A percentile compares a stretch with the other conserved stretches of the same genome.
Conservation (phyloP, 2,797 vertebrate genomes). For the Anguilla marmorata region DNA sequence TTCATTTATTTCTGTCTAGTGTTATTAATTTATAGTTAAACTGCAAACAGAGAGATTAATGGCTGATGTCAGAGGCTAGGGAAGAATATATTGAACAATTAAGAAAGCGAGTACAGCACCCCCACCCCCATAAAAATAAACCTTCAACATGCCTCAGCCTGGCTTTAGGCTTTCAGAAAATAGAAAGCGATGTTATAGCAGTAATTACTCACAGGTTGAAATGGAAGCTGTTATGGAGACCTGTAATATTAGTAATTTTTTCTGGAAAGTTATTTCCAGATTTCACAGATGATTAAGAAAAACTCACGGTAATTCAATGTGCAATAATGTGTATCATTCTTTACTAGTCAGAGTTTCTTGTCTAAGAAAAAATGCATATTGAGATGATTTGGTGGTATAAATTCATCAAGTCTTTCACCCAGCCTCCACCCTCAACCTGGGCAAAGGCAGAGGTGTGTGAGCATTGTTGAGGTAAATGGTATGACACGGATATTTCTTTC, state of each 20-base stretch:
- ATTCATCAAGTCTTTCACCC: not conserved
- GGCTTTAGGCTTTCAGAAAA: not conserved
- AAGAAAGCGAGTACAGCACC: not conserved
- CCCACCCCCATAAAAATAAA: too few species aligned
- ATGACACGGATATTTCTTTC: not conserved
- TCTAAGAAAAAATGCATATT: not conserved
- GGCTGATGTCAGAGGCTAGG: not conserved
- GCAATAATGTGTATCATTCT: not conserved
- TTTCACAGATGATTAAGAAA: not conserved
- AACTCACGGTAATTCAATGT: not conserved
- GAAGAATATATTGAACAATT: not conserved
- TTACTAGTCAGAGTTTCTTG: not conserved
- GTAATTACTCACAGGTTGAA: not conserved
- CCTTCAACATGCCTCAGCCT: not conserved
- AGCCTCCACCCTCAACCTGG: not conserved
- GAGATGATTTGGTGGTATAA: not conserved
- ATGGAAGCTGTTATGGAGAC: not conserved
- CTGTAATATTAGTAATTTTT: not conserved
- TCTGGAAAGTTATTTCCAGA: not conserved
- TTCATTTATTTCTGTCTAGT: not conserved
- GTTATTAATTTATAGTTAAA: not conserved
- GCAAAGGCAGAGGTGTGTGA: not conserved
- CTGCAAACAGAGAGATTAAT: not conserved
- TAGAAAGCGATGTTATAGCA: not conserved
- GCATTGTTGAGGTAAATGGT: not conserved